Percentiles rank a stretch among this genome's conserved stretches.
These are phyloP conservation scores for Apodemus agrarius DNA, from an alignment of 2,797 vertebrate genomes.

Conservation along the genomic window DNA sequence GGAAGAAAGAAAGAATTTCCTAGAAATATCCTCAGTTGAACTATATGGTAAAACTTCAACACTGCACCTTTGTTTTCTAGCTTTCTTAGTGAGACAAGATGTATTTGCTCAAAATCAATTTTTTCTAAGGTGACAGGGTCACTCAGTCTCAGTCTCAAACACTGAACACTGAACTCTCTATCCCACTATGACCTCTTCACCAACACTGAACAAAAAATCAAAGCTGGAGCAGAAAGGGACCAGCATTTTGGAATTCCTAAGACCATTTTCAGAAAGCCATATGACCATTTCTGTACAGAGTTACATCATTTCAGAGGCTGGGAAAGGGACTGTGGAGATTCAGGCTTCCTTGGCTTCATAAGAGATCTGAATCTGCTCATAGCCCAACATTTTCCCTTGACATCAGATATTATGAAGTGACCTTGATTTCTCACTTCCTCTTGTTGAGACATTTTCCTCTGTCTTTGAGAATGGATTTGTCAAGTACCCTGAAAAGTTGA, in stretches of 20 bases:
- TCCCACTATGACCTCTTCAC: neutral
- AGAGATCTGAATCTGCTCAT: neutral
- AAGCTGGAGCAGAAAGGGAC: neutral
- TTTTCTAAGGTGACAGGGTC: too few species aligned
- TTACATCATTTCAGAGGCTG: too few species aligned
- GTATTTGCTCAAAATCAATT: neutral
- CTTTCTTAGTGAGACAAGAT: neutral
- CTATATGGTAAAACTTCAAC: neutral
- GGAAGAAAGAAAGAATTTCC: neutral
- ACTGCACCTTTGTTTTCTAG: neutral
- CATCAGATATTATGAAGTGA: neutral
- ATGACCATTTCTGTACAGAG: neutral
- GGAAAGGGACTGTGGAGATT: neutral
- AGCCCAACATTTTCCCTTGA: neutral
- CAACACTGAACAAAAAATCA: neutral
- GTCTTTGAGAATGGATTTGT: neutral
- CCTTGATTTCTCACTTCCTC: neutral
- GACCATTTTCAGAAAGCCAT: neutral
- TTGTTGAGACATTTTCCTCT: neutral
- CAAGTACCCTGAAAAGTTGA: neutral
- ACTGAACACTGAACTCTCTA: fast-evolving
- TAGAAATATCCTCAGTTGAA: neutral
- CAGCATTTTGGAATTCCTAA: neutral
- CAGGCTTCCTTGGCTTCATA: neutral
- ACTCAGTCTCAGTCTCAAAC: too few species aligned